phyloP scores from a whole-genome alignment of 2,797 vertebrate species.

The Diplodus puntazzo region DNA sequence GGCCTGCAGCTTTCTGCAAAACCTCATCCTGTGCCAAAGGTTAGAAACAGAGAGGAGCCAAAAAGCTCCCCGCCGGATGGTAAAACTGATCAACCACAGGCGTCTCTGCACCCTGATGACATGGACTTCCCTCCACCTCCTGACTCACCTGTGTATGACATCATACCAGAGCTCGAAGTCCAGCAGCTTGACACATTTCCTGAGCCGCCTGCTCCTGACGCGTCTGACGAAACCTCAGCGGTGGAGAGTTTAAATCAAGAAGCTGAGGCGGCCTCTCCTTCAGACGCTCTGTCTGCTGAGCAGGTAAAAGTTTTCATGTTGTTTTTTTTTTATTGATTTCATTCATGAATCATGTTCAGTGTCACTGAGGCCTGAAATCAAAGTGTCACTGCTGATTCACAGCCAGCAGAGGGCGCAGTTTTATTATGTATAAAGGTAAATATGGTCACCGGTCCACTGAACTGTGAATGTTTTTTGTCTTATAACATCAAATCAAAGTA shows the following conservation, averaged over 20 bases:
- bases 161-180: constrained; percentile 51
- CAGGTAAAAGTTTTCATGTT: constrained; percentile 56
- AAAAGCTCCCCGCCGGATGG: background rate
- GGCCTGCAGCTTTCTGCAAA: constrained; percentile 4
- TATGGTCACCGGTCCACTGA: no score
- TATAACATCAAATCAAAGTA: background rate
- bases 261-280: background rate
- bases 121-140: constrained; percentile 53
- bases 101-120: background rate
- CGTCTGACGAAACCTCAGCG: background rate
- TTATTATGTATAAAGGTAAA: background rate
- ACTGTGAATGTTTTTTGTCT: background rate
- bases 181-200: constrained; percentile 16
- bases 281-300: background rate
- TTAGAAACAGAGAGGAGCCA: background rate
- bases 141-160: constrained; percentile 46
- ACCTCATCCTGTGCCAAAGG: constrained; percentile 38
- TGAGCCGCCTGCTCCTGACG: background rate
- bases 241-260: background rate
- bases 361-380: background rate
- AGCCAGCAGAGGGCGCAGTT: constrained; percentile 59
- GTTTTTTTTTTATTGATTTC: background rate
- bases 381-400: background rate
- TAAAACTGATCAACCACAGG: background rate
- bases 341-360: background rate